Base-by-base conservation (phyloP, 2,797 vertebrate species). In the Thaleichthys pacificus region DNA sequence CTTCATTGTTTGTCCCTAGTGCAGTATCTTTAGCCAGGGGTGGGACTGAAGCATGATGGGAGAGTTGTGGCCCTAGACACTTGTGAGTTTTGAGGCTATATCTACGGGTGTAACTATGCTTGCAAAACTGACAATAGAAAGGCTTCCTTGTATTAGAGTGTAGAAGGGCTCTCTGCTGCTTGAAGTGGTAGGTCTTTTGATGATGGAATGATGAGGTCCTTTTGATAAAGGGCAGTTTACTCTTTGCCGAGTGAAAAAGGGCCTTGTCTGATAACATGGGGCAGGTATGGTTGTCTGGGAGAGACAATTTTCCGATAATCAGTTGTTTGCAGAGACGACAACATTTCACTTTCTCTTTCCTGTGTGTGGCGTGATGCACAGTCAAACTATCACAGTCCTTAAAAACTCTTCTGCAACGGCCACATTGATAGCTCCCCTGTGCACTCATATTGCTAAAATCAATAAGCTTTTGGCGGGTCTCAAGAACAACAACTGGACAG, bases 351-450 rank as follows among this genome's bases (percentile, higher is more conserved):
- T 89, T 88, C 70, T 94, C 93, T 79, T 93, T 93, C 80, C 90
- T 92, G 82, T 94, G 93, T 76, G 92, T 77, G 73, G 91, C 89
- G 80, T 94, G 93, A 82, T 94, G 93, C 77, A 93, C 90, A 21
- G 92, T 92, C 69, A 94, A 80, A 70, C 61, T 87, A 78, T 93
- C 91, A 51, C 90, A 15, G 47, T 89, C 86, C n/a, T 88, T 84
- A 83, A 94, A 94, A 47, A 92, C 84, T 67, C 86, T 86, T 15
- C 92, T 90, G 80, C 93, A 94, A 60, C 89, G 85, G 19, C 91
- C 91, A 70, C 93, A 94, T 69, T 94, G 93, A 80, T 92, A 91
- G 70, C 65, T 80, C 9, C 93, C 92, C 38, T 82, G 88, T 38
- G 73, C 51, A 0, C 81, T 84, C 26, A 86, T 87, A 32, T 42